Evolutionary conservation across 2,797 vertebrate species (phyloP), one percentile per base, ranked within the genome.

Genomic region (Premnoplex brunnescens): DNA sequence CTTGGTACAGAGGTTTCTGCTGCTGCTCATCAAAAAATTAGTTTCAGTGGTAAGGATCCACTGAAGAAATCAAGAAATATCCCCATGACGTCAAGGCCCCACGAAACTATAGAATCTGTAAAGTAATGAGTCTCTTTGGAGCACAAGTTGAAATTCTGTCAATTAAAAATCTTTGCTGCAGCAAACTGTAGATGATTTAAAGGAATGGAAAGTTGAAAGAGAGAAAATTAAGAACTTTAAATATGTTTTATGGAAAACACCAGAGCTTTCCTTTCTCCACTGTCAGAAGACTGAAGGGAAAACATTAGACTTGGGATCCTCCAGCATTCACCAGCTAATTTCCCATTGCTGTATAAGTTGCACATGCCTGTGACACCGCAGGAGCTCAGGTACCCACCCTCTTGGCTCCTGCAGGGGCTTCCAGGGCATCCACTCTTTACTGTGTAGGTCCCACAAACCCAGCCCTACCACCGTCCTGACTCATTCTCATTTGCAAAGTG

Each of bases 111-210:
- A 49, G 54, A 68, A 84, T 58, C 24, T 92, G 36, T 64, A 43
- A 84, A 89, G 95, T 97, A 97, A 96, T 89, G 85, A 96, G 93
- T 96, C 93, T 92, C 93, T 73, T 80, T 30, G 88, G 91, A 95
- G 36, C 73, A 86, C 43, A 82, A 82, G 56, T 82, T 37, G 84
- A 96, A 95, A 85, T 66, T 56, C 37, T 77, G 81, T 77, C 91
- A 96, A 90, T 91, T 93, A 96, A 92, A 95, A 91, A 63, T 63
- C 79, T 87, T 76, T 85, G 60, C 64, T 64, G 69, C 56, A 68
- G 71, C 43, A 95, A 95, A 68, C 60, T 39, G 30, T 91, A 83
- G 64, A 82, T 85, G 84, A 94, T 89, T 95, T 94, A 75, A 85
- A 85, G 46, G 48, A 71, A 3, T 16, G 37, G 30, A 68, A 92